Evolutionary conservation across 2,888 invertebrate species (phyloP).

Genomic region (Panorpa germanica): DNA sequence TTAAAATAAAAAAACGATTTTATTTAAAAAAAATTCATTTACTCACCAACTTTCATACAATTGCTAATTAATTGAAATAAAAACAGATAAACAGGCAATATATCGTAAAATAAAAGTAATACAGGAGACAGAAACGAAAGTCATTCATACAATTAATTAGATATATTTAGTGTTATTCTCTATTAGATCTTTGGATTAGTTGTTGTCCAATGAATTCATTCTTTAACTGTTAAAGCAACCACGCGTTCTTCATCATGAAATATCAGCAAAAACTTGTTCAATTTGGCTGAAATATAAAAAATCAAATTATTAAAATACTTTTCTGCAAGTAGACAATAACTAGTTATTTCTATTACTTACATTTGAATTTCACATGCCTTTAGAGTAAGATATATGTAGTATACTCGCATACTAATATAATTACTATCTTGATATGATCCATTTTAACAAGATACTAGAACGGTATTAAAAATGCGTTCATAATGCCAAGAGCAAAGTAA

Average conservation of each 20-base stretch:
- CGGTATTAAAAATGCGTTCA: constrained; percentile 92
- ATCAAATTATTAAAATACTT: constrained; percentile 1
- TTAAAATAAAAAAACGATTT: too few relatives aligned
- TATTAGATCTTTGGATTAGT: too few relatives aligned
- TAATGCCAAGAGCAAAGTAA: constrained; percentile 97
- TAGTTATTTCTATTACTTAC: constrained; percentile 32
- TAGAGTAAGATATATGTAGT: too few relatives aligned
- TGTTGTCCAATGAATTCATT: constrained; percentile 83
- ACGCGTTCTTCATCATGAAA: constrained; percentile 68
- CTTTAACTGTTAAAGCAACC: constrained; percentile 85
- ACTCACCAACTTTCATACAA: too few relatives aligned
- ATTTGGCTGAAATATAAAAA: constrained; percentile 48
- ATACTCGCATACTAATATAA: too few relatives aligned
- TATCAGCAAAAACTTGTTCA: constrained; percentile 66
- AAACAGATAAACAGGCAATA: too few relatives aligned
- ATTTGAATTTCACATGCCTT: constrained; percentile 85
- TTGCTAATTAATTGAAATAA: too few relatives aligned
- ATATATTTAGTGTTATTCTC: too few relatives aligned
- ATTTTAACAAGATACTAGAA: constrained; percentile 78
- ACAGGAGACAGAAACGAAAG: too few relatives aligned
- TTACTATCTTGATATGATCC: constrained; percentile 75
- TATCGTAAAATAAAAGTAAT: too few relatives aligned
- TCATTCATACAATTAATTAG: too few relatives aligned
- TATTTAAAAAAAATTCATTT: too few relatives aligned
- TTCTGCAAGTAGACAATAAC: not conserved